These are phyloP conservation scores for Xestia ashworthii DNA, from an alignment of 2,888 invertebrate species.

Conservation along the genomic window DNA sequence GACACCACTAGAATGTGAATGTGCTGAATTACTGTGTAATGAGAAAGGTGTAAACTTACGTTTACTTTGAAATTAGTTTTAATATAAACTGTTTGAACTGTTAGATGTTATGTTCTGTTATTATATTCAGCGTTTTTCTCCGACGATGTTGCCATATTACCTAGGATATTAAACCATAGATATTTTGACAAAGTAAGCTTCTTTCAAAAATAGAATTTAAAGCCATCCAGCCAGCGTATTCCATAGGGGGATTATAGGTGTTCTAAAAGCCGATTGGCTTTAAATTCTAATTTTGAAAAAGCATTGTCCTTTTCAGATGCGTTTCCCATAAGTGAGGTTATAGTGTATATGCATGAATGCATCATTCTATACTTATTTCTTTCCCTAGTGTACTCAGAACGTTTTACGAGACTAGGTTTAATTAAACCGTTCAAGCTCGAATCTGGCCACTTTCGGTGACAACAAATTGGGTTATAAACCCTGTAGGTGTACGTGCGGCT, in stretches of 20 bases:
- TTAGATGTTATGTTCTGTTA: too few relatives aligned
- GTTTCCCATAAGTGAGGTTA: background rate
- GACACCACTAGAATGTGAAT: conserved; percentile 41
- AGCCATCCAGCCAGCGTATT: background rate
- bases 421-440: conserved; percentile 59
- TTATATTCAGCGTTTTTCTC: background rate
- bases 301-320: too few relatives aligned
- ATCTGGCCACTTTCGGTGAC: conserved; percentile 52
- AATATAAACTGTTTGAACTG: background rate
- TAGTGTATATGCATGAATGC: conserved; percentile 1
- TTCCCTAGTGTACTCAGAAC: conserved; percentile 12
- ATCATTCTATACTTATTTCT: conserved; percentile 24
- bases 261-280: too few relatives aligned
- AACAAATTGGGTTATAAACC: conserved; percentile 58
- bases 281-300: too few relatives aligned
- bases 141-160: background rate
- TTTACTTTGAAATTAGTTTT: conserved; percentile 39
- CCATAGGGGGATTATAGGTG: background rate
- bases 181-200: background rate
- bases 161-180: conserved; percentile 12
- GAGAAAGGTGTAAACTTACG: conserved; percentile 30
- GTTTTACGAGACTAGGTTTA: conserved; percentile 51
- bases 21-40: conserved; percentile 42
- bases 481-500: conserved; percentile 21
- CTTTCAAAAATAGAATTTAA: conserved; percentile 9